Evolutionary conservation across 2,888 invertebrate genomes (phyloP).

Genomic region (Chironomus riparius): DNA sequence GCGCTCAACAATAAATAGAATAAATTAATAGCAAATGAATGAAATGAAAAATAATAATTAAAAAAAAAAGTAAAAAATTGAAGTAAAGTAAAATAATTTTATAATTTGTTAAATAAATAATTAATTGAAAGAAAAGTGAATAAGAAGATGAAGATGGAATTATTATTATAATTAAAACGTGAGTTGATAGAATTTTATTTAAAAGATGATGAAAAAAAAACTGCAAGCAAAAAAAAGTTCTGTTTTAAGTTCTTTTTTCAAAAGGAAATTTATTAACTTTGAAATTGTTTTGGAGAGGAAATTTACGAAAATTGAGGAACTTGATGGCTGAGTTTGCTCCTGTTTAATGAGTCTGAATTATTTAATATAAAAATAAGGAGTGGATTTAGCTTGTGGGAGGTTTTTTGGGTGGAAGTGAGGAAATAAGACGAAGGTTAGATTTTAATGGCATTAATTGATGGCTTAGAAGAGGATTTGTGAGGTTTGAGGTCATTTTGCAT

Average conservation of each 20-base stretch:
- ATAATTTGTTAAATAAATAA: slow-evolving; percentile 27
- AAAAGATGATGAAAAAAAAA: not conserved
- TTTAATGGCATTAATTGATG: too few species aligned
- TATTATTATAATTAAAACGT: too few species aligned
- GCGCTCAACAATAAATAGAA: slow-evolving; percentile 19
- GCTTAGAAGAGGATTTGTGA: too few species aligned
- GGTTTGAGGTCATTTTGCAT: too few species aligned
- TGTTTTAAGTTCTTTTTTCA: not conserved
- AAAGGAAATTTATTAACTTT: not conserved
- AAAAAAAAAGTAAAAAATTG: not conserved
- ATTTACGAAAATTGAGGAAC: too few species aligned
- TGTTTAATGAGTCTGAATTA: slow-evolving; percentile 27
- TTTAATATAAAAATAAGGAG: slow-evolving; percentile 3
- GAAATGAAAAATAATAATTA: slow-evolving; percentile 28
- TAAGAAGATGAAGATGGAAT: not conserved
- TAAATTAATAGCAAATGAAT: slow-evolving; percentile 27
- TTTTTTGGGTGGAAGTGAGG: not conserved
- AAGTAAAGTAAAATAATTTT: not conserved
- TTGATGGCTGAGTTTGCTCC: not conserved
- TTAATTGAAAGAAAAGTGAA: slow-evolving; percentile 11
- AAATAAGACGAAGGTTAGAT: too few species aligned
- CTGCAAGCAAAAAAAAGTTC: too few species aligned
- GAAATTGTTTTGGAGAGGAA: not conserved
- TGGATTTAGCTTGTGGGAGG: not conserved
- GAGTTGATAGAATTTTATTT: too few species aligned